These are phyloP conservation scores for Sebastes cheni DNA, from an alignment of 2,797 vertebrate species.

Conservation along the genomic window DNA sequence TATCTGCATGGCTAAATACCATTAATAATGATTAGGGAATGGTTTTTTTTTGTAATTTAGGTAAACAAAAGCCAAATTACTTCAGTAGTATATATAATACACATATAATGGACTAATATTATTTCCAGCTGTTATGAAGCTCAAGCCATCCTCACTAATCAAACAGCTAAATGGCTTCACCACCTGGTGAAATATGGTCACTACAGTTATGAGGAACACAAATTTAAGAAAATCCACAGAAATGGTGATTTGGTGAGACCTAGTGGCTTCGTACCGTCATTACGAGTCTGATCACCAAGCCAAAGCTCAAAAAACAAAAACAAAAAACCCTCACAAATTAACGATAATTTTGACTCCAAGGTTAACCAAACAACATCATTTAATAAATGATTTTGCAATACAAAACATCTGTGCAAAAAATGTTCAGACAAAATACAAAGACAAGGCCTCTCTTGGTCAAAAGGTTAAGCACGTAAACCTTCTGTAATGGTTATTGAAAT, in stretches of 20 bases:
- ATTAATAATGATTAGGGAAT: background rate
- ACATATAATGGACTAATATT: slow-evolving; percentile 12
- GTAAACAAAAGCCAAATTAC: background rate
- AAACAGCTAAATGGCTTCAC: slow-evolving; percentile 30
- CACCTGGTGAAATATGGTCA: slow-evolving; percentile 23
- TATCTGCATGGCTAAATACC: too few relatives aligned
- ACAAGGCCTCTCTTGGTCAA: slow-evolving; percentile 78
- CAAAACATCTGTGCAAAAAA: slow-evolving; percentile 86
- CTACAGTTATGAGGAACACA: background rate
- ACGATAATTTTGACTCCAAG: background rate
- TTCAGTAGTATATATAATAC: background rate
- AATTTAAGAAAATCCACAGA: background rate
- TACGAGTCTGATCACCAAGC: slow-evolving; percentile 2
- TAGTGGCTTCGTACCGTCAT: slow-evolving; percentile 38
- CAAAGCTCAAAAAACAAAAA: background rate
- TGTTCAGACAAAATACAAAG: slow-evolving; percentile 76
- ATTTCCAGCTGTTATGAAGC: slow-evolving; percentile 46
- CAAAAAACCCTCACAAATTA: background rate
- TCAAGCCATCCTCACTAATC: background rate
- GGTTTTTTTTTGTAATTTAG: background rate
- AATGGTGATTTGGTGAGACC: slow-evolving; percentile 30
- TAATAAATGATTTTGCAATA: slow-evolving; percentile 84
- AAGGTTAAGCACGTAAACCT: slow-evolving; percentile 74
- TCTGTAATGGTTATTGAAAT: slow-evolving; percentile 53
- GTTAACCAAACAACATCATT: slow-evolving; percentile 79